Conservation (phyloP, 2,113 vertebrate species). For the Pollimyrus isidori region DNA sequence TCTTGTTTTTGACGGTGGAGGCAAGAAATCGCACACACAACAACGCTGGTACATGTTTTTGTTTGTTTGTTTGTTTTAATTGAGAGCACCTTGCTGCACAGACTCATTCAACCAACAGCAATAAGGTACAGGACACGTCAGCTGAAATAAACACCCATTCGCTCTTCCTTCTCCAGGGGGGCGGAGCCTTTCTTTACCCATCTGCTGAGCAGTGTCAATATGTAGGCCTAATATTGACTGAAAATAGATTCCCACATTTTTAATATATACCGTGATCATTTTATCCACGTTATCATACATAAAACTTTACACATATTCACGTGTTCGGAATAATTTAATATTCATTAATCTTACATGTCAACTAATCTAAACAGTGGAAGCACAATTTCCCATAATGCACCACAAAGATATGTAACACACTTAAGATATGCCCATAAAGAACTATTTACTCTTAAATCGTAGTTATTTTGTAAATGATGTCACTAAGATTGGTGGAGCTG, state of each 20-base stretch:
- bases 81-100: slow-evolving; percentile 38
- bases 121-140: slow-evolving; percentile 33
- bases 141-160: slow-evolving; percentile 23
- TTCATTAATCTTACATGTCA: slow-evolving; percentile 42
- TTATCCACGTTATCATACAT: slow-evolving; percentile 33
- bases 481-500: slow-evolving; percentile 32
- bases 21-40: slow-evolving; percentile 12
- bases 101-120: slow-evolving; percentile 32
- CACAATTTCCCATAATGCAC: slow-evolving; percentile 52
- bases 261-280: slow-evolving; percentile 30
- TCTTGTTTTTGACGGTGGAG: not conserved
- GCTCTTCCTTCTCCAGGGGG: not conserved
- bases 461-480: slow-evolving; percentile 26
- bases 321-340: slow-evolving; percentile 51
- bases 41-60: slow-evolving; percentile 37
- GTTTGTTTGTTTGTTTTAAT: slow-evolving; percentile 56
- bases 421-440: slow-evolving; percentile 45
- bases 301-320: slow-evolving; percentile 30
- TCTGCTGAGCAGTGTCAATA: slow-evolving; percentile 35
- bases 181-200: slow-evolving; percentile 24
- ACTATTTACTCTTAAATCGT: slow-evolving; percentile 45
- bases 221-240: slow-evolving; percentile 12
- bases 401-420: slow-evolving; percentile 54
- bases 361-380: slow-evolving; percentile 54
- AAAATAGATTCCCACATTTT: slow-evolving; percentile 26